Evolutionary conservation across 2,113 vertebrate species (phyloP).

Genomic region (Rhadina sibilatrix): DNA sequence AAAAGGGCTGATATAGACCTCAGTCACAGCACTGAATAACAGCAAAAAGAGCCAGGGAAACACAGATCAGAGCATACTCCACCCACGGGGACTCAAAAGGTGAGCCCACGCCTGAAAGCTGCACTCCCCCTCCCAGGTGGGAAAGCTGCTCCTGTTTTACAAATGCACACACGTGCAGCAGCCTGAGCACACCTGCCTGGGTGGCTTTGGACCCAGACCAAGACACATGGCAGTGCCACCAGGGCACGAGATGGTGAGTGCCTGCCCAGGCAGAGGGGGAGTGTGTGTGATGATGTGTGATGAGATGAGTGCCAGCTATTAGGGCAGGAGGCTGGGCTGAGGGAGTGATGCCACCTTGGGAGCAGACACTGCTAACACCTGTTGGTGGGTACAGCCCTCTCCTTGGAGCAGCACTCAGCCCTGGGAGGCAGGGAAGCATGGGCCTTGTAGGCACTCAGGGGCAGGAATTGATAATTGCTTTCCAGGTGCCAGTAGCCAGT

Average conservation of each 20-base stretch:
- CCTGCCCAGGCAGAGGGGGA: slow-evolving; percentile 2
- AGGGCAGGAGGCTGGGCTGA: slow-evolving; percentile 15
- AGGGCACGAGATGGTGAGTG: slow-evolving; percentile 1
- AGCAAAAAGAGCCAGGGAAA: neutral
- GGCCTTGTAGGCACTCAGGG: neutral
- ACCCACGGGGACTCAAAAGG: neutral
- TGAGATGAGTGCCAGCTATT: neutral
- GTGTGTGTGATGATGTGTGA: neutral
- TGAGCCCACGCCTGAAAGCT: neutral
- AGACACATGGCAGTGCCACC: neutral
- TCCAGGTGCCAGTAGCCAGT: neutral
- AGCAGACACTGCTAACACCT: slow-evolving; percentile 20
- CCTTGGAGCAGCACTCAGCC: neutral
- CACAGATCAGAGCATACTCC: neutral
- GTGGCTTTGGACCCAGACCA: neutral
- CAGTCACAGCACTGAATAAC: neutral
- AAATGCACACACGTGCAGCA: neutral
- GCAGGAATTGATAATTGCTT: neutral
- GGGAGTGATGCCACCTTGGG: neutral
- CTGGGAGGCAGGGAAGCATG: neutral
- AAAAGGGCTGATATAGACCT: neutral
- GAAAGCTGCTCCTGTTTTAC: neutral
- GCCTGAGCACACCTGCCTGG: neutral
- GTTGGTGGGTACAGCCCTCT: neutral
- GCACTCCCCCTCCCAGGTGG: neutral